Evolutionary conservation across 1,140 invertebrate species (phyloP), one percentile per base, ranked within the genome.

Genomic region (Drosophila micromelanica): DNA sequence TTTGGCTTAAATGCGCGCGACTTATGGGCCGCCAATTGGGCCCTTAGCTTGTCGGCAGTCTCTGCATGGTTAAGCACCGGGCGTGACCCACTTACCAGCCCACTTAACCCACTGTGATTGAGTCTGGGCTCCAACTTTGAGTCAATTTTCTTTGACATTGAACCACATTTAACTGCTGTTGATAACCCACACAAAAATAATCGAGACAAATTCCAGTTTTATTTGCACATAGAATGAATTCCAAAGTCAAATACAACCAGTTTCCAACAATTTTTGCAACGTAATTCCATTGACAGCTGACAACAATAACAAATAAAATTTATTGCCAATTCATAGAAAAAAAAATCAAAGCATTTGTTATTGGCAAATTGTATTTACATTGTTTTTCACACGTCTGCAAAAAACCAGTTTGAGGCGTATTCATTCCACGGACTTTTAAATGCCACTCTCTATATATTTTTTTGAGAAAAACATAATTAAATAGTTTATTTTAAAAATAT

Each of bases 111-210:
- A 46, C 15, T 37, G 37, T 11, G 37, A 4, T 35, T 54, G 15
- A 11, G n/a, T 7, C 20, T 45, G n/a, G 13, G 27, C 17, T 17
- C 40, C 43, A 38, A 48, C 54, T 60, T 42, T 42, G 4, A 42
- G 40, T 32, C 37, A 74, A 67, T 65, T 84, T 84, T 84, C 80
- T 80, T 73, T 84, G 80, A 85, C 80, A 84, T 84, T 84, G 80
- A 85, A 84, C 80, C 60, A 84, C 80, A 77, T 84, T 85, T 60
- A 73, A 59, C 15, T 45, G 54, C 46, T 13, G 23, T 42, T 8
- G 38, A 9, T 35, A 38, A 12, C 49, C 67, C 48, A 67, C 45
- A 46, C 70, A 57, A 54, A n/a, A 45, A 49, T 32, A 57, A 45
- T 45, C 11, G 15, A 48, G 45, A 57, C 55, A 51, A 60, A 63